These are phyloP conservation scores for Chascanopsetta lugubris DNA, from an alignment of 2,113 vertebrate genomes.

Conservation along the genomic window DNA sequence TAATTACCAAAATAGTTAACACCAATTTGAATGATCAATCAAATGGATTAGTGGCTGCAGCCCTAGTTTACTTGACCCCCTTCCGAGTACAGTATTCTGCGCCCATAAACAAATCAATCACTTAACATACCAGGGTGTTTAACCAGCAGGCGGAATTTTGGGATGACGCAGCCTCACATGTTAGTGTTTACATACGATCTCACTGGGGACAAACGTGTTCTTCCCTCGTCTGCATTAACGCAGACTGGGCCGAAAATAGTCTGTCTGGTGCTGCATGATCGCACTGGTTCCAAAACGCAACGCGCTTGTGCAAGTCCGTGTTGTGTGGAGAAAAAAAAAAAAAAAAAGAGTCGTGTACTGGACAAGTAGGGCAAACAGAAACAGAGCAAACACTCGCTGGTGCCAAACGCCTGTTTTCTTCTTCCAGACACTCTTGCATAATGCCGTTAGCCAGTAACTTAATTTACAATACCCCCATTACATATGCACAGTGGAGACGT, in stretches of 20 bases:
- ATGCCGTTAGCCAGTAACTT: slow-evolving; percentile 48
- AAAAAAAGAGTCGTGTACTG: slow-evolving; percentile 60
- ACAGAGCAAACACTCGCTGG: slow-evolving; percentile 57
- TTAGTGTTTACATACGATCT: slow-evolving; percentile 1
- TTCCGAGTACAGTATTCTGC: too few relatives aligned
- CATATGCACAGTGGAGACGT: slow-evolving; percentile 36
- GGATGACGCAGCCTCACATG: neutral
- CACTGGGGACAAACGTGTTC: neutral
- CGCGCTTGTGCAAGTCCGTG: slow-evolving; percentile 52
- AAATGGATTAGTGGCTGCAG: too few relatives aligned
- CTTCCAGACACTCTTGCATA: slow-evolving; percentile 68
- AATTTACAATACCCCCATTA: slow-evolving; percentile 52
- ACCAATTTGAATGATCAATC: too few relatives aligned
- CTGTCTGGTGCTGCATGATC: slow-evolving; percentile 49
- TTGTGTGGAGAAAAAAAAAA: slow-evolving; percentile 56
- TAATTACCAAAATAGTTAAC: too few relatives aligned
- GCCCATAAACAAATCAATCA: neutral
- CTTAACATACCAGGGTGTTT: too few relatives aligned
- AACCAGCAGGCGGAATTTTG: neutral
- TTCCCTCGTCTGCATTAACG: slow-evolving; percentile 12
- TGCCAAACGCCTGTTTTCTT: slow-evolving; percentile 65
- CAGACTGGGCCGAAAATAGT: slow-evolving; percentile 41
- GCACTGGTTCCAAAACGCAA: slow-evolving; percentile 37
- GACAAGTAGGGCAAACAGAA: slow-evolving; percentile 70
- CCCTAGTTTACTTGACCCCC: too few relatives aligned